Evolutionary conservation across 2,888 invertebrate species (phyloP).

Genomic region (Clusia tigrina): DNA sequence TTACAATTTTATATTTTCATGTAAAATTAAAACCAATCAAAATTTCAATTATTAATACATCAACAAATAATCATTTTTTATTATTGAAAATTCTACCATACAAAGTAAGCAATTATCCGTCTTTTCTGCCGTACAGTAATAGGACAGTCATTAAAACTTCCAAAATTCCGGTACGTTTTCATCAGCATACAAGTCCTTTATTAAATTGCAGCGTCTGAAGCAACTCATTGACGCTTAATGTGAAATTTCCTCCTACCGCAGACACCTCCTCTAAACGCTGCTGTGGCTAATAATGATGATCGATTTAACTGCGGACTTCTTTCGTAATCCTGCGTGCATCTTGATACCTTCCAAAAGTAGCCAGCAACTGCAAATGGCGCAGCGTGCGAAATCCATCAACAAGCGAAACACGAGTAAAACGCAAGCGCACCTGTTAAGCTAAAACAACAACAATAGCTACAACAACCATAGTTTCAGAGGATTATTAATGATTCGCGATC

Average conservation of each 20-base stretch:
- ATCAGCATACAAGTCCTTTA: background rate
- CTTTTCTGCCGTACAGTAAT: no score
- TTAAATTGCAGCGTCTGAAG: background rate
- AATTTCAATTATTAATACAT: no score
- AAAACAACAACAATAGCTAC: constrained; percentile 11
- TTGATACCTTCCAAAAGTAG: no score
- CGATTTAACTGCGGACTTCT: constrained; percentile 36
- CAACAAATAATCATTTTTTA: no score
- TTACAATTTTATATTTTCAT: background rate
- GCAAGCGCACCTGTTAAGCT: constrained; percentile 30
- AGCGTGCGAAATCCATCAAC: constrained; percentile 22
- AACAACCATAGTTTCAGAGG: constrained; percentile 38
- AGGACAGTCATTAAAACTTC: no score
- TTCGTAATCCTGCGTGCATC: no score
- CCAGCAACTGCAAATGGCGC: constrained; percentile 15
- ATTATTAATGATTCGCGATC: constrained; percentile 59
- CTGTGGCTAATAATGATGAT: constrained; percentile 48
- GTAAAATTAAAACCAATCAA: background rate
- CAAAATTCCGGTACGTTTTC: no score
- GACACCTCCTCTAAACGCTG: constrained; percentile 43
- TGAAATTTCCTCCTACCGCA: background rate
- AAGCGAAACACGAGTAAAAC: constrained; percentile 8
- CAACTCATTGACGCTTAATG: background rate
- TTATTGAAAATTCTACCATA: no score
- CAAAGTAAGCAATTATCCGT: no score